A percentile compares a stretch with the other conserved stretches of the same genome.
These are phyloP conservation scores for Micromys minutus DNA, from an alignment of 2,113 vertebrate genomes.

Conservation along the genomic window DNA sequence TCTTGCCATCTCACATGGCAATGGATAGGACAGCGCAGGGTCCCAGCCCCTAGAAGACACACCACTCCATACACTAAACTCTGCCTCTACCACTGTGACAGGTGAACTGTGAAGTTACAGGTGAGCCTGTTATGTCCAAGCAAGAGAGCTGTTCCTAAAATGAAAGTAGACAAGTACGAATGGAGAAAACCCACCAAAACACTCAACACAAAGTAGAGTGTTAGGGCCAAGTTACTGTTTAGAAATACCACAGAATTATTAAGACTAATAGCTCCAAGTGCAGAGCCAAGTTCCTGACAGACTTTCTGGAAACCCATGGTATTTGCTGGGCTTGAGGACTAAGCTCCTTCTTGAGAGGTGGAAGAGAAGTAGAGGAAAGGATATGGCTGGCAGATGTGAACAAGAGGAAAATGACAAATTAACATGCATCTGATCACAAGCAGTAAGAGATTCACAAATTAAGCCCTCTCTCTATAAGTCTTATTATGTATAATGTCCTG, in stretches of 20 bases:
- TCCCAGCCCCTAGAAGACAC: not conserved
- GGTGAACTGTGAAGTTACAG: conserved; percentile 18
- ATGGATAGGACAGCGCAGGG: not conserved
- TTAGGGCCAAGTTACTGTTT: not conserved
- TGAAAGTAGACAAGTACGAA: not conserved
- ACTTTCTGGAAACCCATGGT: not conserved
- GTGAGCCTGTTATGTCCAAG: not conserved
- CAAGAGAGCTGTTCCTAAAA: not conserved
- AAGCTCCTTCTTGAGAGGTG: not conserved
- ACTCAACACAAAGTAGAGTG: conserved; percentile 5
- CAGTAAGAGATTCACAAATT: conserved; percentile 11
- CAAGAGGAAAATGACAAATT: not conserved
- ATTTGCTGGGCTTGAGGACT: not conserved
- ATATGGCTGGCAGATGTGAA: not conserved
- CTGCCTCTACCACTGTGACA: not conserved
- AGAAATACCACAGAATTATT: not conserved
- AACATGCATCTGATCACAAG: not conserved
- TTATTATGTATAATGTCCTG: not conserved
- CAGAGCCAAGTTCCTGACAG: not conserved
- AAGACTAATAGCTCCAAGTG: not conserved
- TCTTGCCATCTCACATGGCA: not conserved
- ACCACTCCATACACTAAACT: not conserved
- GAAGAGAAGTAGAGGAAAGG: not conserved
- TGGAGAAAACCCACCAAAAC: conserved; percentile 12
- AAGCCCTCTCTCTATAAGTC: not conserved